A percentile compares a stretch with the other conserved stretches of the same genome.
Evolutionary conservation across 1,140 invertebrate species (phyloP).

Genomic region (Coenobita brevimanus): DNA sequence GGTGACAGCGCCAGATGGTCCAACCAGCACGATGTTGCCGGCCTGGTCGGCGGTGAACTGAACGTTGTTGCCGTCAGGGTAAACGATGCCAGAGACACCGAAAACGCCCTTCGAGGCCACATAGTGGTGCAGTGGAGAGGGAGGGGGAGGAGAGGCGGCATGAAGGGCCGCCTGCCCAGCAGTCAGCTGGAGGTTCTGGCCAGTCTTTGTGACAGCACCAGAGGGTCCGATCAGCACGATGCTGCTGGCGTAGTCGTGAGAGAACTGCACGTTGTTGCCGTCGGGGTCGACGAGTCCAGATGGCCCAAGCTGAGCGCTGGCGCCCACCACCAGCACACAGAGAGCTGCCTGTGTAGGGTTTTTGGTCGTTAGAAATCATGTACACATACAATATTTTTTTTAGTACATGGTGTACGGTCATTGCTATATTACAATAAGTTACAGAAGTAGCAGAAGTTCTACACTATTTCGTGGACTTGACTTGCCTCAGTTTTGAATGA

Average conservation of each 20-base stretch:
- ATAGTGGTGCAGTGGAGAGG: neutral
- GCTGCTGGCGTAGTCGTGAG: neutral
- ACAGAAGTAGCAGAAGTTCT: too few relatives aligned
- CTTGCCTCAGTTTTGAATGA: too few relatives aligned
- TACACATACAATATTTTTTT: too few relatives aligned
- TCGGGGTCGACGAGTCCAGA: slow-evolving; percentile 42
- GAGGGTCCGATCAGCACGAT: slow-evolving; percentile 22
- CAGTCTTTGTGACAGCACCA: slow-evolving; percentile 7
- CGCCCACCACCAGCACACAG: slow-evolving; percentile 24
- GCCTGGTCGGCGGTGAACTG: slow-evolving; percentile 43
- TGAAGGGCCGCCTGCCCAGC: neutral
- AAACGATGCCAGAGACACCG: slow-evolving; percentile 6
- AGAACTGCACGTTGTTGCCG: slow-evolving; percentile 33
- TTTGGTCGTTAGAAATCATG: too few relatives aligned
- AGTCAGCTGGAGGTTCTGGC: slow-evolving; percentile 25
- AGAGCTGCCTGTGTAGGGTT: slow-evolving; percentile 22
- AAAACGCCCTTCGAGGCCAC: neutral
- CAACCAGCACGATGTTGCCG: slow-evolving; percentile 25
- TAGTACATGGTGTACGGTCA: too few relatives aligned
- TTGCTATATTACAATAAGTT: too few relatives aligned
- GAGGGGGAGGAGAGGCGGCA: neutral
- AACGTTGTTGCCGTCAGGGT: neutral
- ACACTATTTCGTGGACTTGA: too few relatives aligned
- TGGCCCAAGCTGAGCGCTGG: slow-evolving; percentile 17
- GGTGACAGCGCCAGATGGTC: slow-evolving; percentile 35